A percentile compares a stretch with the other conserved stretches of the same genome.
Evolutionary conservation across 2,113 vertebrate species (phyloP).

Genomic region (Petromus typicus): DNA sequence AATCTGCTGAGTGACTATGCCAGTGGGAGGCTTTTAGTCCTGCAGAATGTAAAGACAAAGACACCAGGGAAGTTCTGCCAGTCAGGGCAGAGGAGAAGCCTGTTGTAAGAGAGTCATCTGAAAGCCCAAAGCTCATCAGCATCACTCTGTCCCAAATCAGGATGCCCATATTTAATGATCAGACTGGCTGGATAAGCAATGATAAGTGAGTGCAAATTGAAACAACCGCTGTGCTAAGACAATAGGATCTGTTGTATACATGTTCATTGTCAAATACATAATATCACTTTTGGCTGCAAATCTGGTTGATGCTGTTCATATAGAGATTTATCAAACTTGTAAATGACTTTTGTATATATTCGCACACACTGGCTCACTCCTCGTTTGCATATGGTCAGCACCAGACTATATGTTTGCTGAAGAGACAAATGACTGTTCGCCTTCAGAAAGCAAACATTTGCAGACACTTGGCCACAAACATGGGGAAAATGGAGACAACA

Average conservation of each 20-base stretch:
- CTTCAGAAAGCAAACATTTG: slow-evolving; percentile 70
- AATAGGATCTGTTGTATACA: slow-evolving; percentile 32
- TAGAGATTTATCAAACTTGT: slow-evolving; percentile 33
- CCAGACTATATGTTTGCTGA: neutral
- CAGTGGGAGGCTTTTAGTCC: neutral
- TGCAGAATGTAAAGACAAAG: neutral
- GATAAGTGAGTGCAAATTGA: neutral
- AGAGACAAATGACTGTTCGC: slow-evolving; percentile 66
- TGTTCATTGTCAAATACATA: slow-evolving; percentile 54
- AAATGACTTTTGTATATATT: slow-evolving; percentile 57
- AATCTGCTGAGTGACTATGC: neutral
- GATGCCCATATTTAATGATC: neutral
- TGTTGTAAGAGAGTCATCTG: neutral
- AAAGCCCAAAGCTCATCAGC: neutral
- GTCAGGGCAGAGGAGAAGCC: neutral
- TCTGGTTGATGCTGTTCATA: slow-evolving; percentile 30
- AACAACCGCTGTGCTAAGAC: slow-evolving; percentile 41
- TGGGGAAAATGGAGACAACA: neutral
- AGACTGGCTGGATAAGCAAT: slow-evolving; percentile 7
- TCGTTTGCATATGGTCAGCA: slow-evolving; percentile 36
- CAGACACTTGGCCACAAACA: slow-evolving; percentile 63
- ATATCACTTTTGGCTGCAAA: slow-evolving; percentile 35
- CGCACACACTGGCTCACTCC: neutral
- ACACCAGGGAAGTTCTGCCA: too few relatives aligned
- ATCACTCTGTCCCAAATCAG: neutral